A percentile compares a stretch with the other conserved stretches of the same genome.
Conservation (phyloP, 2,888 invertebrate species). For the Podabrus alpinus region DNA sequence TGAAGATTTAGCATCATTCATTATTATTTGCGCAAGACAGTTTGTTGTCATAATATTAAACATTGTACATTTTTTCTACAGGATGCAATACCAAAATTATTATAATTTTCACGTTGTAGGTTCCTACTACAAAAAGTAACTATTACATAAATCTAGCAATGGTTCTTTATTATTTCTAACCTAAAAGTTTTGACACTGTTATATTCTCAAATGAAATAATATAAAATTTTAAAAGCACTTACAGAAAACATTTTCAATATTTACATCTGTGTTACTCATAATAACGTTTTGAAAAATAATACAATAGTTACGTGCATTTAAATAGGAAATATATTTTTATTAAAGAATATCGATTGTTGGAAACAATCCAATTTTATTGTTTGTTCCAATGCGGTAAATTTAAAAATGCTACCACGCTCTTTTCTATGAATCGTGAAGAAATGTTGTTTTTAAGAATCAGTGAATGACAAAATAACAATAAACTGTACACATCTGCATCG, state of each 20-base stretch:
- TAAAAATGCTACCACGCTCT: neutral
- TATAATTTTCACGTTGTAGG: too few species aligned
- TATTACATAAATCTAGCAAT: too few species aligned
- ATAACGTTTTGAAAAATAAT: neutral
- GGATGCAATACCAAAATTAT: constrained; percentile 36
- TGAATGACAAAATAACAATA: neutral
- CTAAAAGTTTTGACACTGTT: neutral
- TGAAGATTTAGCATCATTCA: neutral
- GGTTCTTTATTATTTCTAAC: neutral
- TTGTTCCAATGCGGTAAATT: neutral
- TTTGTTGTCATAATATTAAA: neutral
- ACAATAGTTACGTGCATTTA: neutral
- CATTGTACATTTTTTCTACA: neutral
- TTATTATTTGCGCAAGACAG: neutral
- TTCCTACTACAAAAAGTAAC: too few species aligned
- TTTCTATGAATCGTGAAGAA: neutral
- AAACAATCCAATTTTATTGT: neutral
- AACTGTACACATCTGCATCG: neutral
- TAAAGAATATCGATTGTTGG: neutral
- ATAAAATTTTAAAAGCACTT: neutral
- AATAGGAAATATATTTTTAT: neutral
- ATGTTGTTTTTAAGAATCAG: neutral
- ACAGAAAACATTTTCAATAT: neutral
- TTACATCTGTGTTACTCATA: neutral
- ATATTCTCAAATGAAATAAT: neutral